Evolutionary conservation across 2,113 vertebrate genomes (phyloP), one percentile per base, ranked within the genome.

Genomic region (Tetrao urogallus): DNA sequence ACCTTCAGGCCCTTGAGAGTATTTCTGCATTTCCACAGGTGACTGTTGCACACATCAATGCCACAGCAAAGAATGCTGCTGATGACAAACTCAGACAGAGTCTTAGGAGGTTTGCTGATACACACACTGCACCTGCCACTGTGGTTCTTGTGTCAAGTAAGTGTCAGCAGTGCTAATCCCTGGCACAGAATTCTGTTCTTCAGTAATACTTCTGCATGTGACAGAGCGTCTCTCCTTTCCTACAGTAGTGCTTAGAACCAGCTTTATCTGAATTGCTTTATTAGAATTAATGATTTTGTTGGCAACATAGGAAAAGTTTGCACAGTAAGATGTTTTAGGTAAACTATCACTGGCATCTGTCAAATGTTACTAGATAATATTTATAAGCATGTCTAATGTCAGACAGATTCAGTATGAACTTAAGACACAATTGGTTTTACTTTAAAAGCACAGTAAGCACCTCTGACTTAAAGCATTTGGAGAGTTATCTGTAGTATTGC

Each of bases 61-160:
- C 99, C 77, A 99, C 99, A n/a, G 99, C 99, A 45, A 99, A 99
- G 96, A 99, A 99, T 32, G 99, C 99, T 72, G 99, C 99, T 16
- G 99, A 99, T 73, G 99, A 99, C 90, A 99, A 99, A 71, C 99
- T 99, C 65, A 98, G 99, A 25, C 99, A 99, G 97, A 99, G 99
- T 88, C 98, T 99, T 4, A 97, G 99, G 22, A 98, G 99, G 70
- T 99, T 99, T 80, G 99, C 99, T 13, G 99, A 99, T 56, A 99
- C 99, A 1, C 99, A 99, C 94, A 97, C 99, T 7, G 98, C 99
- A 72, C 99, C 99, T 22, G 99, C 99, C 65, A 99, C 99, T 8
- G 99, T 99, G 70, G 98, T 99, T 58, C 98, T 99, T 17, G 99
- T 99, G 22, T 99, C 99, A 38, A 99, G 99, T 99, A 97, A 97